Base-by-base conservation (phyloP, 2,113 vertebrate genomes). In the Mustelus asterias region DNA sequence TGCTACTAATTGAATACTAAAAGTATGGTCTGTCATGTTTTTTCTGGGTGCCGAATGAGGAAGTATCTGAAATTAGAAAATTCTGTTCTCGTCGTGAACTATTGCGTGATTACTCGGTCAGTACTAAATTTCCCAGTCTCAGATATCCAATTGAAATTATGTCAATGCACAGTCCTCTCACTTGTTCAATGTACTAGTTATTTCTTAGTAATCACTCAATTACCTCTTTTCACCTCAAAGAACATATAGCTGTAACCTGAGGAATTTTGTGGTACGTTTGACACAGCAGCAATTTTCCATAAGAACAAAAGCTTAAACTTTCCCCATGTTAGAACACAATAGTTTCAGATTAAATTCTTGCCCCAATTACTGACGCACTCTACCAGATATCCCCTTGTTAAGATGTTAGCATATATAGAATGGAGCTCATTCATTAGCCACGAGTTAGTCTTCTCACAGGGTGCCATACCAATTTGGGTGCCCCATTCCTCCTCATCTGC, bases 401-500 rank as follows among this genome's bases (percentile, higher is more conserved):
- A 93, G 33, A 20, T 67, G n/a, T 37, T 93, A 58, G 33, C 6
- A 65, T 33, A 41, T 37, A 37, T 14, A 37, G 60, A 65, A 37
- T 20, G 8, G 54, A 33, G 11, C 29, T 29, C 85, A 85, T 41
- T 85, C 5, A 41, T 37, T 85, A 85, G 48, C 41, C 22, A 48
- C 41, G 1, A 83, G 78, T 37, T 33, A 54, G 44, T 48, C 29
- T 37, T 83, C 16, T 83, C 37, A 41, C 13, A 16, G 14, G 26
- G 26, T 33, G 3, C 37, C 60, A 37, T 97, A 99, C 99, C 98
- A 95, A 97, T 97, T 0, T 98, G 97, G 0, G 98, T 98, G 0
- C 97, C 98, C 99, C 98, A 99, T 70, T 98, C 97, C 0, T 97
- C 97, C 22, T 98, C 97, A 0, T 98, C 98, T 0, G 97, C 98